Conservation (phyloP, 37 sponge, comb jelly and placozoan species). For the Chondrosia reniformis region DNA sequence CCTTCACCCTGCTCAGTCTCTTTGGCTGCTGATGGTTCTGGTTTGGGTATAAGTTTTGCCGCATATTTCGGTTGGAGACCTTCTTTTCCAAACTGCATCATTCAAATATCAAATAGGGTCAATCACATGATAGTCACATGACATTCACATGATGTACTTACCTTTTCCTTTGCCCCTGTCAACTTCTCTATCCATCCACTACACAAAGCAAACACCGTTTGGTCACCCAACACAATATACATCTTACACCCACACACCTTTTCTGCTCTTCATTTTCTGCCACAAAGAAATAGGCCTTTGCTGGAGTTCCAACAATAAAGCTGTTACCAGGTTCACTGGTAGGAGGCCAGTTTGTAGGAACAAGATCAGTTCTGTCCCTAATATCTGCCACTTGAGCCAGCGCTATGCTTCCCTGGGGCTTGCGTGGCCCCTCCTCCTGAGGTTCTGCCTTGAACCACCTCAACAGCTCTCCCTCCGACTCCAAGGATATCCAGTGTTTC, state of each 20-base stretch:
- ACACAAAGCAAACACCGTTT: neutral
- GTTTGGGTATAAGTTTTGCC: neutral
- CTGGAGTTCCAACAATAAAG: conserved; percentile 6
- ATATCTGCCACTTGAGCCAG: neutral
- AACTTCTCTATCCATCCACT: neutral
- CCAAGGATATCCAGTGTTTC: neutral
- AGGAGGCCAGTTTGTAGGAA: neutral
- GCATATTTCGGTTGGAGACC: neutral
- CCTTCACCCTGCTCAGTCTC: neutral
- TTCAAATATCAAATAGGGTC: neutral
- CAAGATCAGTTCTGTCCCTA: neutral
- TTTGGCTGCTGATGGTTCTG: neutral
- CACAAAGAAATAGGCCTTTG: conserved; percentile 13
- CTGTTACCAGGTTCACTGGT: neutral
- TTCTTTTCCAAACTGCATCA: neutral
- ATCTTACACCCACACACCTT: neutral
- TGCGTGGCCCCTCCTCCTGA: neutral
- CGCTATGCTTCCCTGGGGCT: neutral
- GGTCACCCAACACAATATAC: neutral
- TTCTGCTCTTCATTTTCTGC: neutral
- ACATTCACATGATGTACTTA: neutral
- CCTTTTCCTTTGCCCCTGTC: neutral
- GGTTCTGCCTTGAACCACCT: conserved; percentile 22
- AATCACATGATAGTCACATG: neutral
- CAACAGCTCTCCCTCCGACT: conserved; percentile 8